Base-by-base conservation (phyloP, 1,140 invertebrate species). In the Dendrolimus punctatus region DNA sequence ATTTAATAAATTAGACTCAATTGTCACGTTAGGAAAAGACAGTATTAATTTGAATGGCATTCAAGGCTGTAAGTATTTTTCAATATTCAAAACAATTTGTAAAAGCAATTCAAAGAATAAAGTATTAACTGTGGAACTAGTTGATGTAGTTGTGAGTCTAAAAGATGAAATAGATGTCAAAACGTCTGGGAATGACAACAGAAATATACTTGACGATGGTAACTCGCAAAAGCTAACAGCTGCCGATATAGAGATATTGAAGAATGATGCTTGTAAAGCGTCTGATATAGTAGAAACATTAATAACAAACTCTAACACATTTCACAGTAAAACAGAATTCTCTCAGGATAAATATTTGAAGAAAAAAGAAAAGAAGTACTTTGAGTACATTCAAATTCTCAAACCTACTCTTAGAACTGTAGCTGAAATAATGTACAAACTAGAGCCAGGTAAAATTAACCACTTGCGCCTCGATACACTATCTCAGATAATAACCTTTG, bases 281-380 rank as follows among this genome's bases (percentile, higher is more conserved):
- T 92, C 92, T 53, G 92, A 95, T 74, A 96, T 99, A 55, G 92
- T 99, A 40, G 93, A 91, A 54, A 92, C 93, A 46, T 87, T 99
- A 5, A 93, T 98, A 43, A 93, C 93, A 58, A 98, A 98, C 76
- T 98, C 96, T 44, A 93, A 91, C 57, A 96, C 95, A 6, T 96
- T 96, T 81, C 89, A 90, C 38, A 88, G 90, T 39, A 98, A 98
- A 89, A 98, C 96, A 1, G 95, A 95, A 69, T 98, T 93, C 79
- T 95, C 96, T 0, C 96, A 98, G 81, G 94, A 96, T 65, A 99
- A 99, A 78, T 99, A 98, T 79, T 90, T 99, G 6, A 94, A 93
- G 48, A 98, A 98, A 76, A 99, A 99, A 80, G 94, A 96, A 65
- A 94, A 93, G 60, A 98, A 98, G 76, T 98, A 97, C 80, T 94